Base-by-base conservation (phyloP, 2,113 vertebrate species). In the Pontoporia blainvillei region DNA sequence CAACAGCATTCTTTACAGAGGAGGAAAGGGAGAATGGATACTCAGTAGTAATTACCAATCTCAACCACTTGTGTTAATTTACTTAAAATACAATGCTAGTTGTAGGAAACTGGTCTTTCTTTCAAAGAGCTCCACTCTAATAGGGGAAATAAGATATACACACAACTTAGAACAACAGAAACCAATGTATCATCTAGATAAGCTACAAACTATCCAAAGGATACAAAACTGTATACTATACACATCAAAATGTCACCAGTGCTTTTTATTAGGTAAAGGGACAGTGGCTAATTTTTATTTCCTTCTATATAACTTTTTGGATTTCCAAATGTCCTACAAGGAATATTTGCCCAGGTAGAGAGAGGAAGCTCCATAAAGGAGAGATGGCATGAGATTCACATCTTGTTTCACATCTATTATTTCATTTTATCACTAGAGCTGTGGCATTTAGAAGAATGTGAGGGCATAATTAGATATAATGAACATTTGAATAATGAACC, bases 101-200 rank as follows among this genome's bases (percentile, higher is more conserved):
- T 64, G 64, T 52, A 86, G 3, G 41, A 92, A 73, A 92, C 61
- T 18, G n/a, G 90, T 64, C 36, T 57, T 72, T 79, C 57, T 89
- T 93, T 95, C 87, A 92, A 96, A 88, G 41, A 92, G 17, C 29
- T 79, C 90, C 49, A 84, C 23, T 86, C 31, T 86, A 90, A 81
- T 20, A 44, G 27, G 7, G 18, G 36, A 90, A 84, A 76, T 83
- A 64, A 76, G 31, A 82, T 54, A 75, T 15, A 59, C 64, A 34
- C 14, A 61, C 23, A 71, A 54, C 21, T 73, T n/a, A 84, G 94
- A 82, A 59, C 73, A 82, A 89, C 6, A 76, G 57, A 94, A 87
- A 85, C 10, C 15, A n/a, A 36, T 71, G 71, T 79, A 90, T 88
- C 75, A 94, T 64, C 64, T 90, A 82, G 67, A 72, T 66, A 87